A percentile compares a stretch with the other conserved stretches of the same genome.
These are phyloP conservation scores for Fundulus diaphanus DNA, from an alignment of 2,797 vertebrate genomes.

Conservation along the genomic window DNA sequence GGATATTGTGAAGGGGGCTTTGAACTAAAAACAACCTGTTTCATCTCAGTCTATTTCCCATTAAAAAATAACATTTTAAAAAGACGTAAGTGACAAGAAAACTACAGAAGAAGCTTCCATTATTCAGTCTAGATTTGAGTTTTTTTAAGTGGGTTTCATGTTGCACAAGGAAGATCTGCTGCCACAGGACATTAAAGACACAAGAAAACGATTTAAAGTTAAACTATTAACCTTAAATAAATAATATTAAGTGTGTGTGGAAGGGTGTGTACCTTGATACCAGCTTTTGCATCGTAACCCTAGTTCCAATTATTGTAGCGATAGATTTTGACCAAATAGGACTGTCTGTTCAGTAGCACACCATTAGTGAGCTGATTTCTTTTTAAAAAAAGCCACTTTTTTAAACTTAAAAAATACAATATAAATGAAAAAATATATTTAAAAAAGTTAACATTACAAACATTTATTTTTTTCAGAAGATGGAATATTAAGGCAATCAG, in stretches of 20 bases:
- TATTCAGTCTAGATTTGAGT: too few relatives aligned
- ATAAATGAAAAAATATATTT: constrained; percentile 67
- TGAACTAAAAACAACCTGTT: too few relatives aligned
- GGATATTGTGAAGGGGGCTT: neutral
- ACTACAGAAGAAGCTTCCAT: too few relatives aligned
- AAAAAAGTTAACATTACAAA: constrained; percentile 87
- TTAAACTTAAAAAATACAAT: constrained; percentile 64
- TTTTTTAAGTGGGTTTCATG: too few relatives aligned
- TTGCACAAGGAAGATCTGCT: too few relatives aligned
- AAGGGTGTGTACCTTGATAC: too few relatives aligned
- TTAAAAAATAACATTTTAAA: neutral
- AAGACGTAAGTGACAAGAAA: neutral
- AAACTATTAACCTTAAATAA: too few relatives aligned
- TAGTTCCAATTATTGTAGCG: too few relatives aligned
- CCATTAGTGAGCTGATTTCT: constrained; percentile 40
- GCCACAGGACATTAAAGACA: too few relatives aligned
- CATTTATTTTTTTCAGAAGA: constrained; percentile 74
- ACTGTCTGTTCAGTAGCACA: constrained; percentile 36
- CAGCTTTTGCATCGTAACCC: neutral
- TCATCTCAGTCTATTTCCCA: too few relatives aligned
- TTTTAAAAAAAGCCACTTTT: constrained; percentile 71
- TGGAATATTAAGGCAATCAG: constrained; percentile 47
- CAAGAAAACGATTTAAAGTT: too few relatives aligned
- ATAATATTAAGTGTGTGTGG: neutral
- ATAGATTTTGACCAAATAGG: constrained; percentile 44